Conservation (phyloP, 1,140 invertebrate genomes). For the Heterodera schachtii region DNA sequence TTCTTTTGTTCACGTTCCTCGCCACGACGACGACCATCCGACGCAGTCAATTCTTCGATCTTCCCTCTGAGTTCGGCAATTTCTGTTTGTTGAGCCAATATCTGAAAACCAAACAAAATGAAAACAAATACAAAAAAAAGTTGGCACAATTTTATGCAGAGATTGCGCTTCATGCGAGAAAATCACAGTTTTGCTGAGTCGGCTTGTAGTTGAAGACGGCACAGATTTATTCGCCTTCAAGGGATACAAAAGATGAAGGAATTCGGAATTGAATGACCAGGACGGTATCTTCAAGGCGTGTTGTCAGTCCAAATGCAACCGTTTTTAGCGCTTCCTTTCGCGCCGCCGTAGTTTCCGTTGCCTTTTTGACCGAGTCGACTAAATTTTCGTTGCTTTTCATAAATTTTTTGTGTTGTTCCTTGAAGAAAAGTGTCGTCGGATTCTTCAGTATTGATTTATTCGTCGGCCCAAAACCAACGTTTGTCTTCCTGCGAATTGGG, state of each 20-base stretch:
- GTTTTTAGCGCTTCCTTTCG: conserved; percentile 26
- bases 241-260: too few relatives aligned
- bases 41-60: not conserved
- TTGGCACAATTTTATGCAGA: conserved; percentile 21
- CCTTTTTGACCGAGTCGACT: not conserved
- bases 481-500: not conserved
- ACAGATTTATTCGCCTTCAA: not conserved
- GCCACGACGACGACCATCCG: not conserved
- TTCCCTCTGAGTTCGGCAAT: conserved; percentile 11
- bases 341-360: not conserved
- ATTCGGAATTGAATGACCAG: not conserved
- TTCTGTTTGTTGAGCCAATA: conserved; percentile 10
- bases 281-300: conserved; percentile 16
- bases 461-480: not conserved
- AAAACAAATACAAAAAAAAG: not conserved
- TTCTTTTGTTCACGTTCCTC: conserved; percentile 16
- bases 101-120: conserved; percentile 4
- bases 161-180: conserved; percentile 26
- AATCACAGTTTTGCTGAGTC: conserved; percentile 15
- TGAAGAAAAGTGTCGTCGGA: conserved; percentile 1
- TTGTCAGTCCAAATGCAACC: conserved; percentile 32
- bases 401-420: not conserved
- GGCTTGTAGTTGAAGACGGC: not conserved
- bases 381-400: conserved; percentile 3
- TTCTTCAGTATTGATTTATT: conserved; percentile 28